phyloP scores from a whole-genome alignment of 2,888 invertebrate genomes.

The Agriopis leucophaearia region DNA sequence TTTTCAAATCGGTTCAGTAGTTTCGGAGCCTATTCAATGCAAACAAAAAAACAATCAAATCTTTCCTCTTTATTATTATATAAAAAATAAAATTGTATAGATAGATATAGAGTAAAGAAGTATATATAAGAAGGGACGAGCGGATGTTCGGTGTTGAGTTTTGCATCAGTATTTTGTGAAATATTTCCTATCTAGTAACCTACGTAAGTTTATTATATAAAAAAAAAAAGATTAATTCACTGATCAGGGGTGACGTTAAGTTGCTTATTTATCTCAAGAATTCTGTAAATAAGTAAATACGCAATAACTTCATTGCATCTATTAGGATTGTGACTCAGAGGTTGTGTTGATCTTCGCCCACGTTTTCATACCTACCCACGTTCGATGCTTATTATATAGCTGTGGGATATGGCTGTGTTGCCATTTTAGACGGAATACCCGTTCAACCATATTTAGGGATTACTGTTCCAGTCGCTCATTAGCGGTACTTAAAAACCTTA shows the following conservation, averaged over 20 bases:
- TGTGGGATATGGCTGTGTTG: constrained; percentile 11
- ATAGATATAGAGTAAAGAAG: too few species aligned
- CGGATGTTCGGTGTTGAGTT: neutral
- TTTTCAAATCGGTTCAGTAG: too few species aligned
- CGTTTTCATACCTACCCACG: constrained; percentile 42
- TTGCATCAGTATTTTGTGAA: too few species aligned
- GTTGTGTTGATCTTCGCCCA: constrained; percentile 57
- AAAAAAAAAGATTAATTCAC: too few species aligned
- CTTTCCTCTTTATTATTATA: too few species aligned
- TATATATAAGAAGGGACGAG: neutral
- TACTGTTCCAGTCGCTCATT: neutral
- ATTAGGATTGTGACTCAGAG: constrained; percentile 54
- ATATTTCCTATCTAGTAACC: too few species aligned
- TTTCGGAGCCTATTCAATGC: too few species aligned
- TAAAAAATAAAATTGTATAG: too few species aligned
- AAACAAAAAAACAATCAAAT: too few species aligned
- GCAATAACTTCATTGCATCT: constrained; percentile 56
- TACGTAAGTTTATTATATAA: neutral
- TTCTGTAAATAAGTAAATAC: constrained; percentile 51
- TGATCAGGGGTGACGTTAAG: constrained; percentile 2
- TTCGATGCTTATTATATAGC: constrained; percentile 10
- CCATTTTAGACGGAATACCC: constrained; percentile 16
- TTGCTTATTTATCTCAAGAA: constrained; percentile 42
- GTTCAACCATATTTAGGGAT: constrained; percentile 17
- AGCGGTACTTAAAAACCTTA: neutral